phyloP scores from a whole-genome alignment of 1,140 invertebrate species.

The Agrilus planipennis region DNA sequence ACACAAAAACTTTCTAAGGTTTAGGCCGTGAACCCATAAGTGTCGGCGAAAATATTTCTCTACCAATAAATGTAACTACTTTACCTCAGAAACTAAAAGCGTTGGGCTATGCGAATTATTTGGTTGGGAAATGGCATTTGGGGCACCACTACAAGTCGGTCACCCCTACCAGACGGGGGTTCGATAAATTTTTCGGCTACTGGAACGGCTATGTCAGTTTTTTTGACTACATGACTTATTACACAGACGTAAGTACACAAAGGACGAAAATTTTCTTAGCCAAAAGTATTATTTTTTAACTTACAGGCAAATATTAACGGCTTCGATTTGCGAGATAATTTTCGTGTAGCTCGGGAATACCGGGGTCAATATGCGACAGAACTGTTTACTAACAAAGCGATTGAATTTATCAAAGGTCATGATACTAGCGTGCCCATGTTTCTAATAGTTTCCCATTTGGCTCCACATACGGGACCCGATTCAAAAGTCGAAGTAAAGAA shows the following conservation, averaged over 20 bases:
- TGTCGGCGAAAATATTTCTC: slow-evolving; percentile 39
- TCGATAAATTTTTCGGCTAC: slow-evolving; percentile 52
- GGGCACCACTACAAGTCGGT: slow-evolving; percentile 32
- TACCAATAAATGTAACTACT: slow-evolving; percentile 42
- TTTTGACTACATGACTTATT: slow-evolving; percentile 43
- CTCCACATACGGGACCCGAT: slow-evolving; percentile 61
- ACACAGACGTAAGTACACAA: slow-evolving; percentile 8
- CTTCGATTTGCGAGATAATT: slow-evolving; percentile 22
- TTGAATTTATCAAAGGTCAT: slow-evolving; percentile 53
- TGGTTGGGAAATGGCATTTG: slow-evolving; percentile 86
- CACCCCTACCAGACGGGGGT: slow-evolving; percentile 47
- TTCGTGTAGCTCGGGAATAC: slow-evolving; percentile 35
- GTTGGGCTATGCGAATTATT: slow-evolving; percentile 66
- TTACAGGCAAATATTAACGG: too few relatives aligned
- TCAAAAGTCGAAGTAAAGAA: slow-evolving; percentile 56
- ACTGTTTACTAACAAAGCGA: slow-evolving; percentile 59
- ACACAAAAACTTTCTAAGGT: neutral
- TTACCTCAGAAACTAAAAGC: slow-evolving; percentile 63
- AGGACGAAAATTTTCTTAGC: too few relatives aligned
- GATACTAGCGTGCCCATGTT: slow-evolving; percentile 51
- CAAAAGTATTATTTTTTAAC: too few relatives aligned
- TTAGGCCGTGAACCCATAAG: slow-evolving; percentile 50
- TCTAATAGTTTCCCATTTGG: slow-evolving; percentile 67
- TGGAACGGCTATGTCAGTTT: slow-evolving; percentile 44
- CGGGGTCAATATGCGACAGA: slow-evolving; percentile 63